These are phyloP conservation scores for Drosophila eohydei DNA, from an alignment of 2,888 invertebrate species.

Conservation along the genomic window DNA sequence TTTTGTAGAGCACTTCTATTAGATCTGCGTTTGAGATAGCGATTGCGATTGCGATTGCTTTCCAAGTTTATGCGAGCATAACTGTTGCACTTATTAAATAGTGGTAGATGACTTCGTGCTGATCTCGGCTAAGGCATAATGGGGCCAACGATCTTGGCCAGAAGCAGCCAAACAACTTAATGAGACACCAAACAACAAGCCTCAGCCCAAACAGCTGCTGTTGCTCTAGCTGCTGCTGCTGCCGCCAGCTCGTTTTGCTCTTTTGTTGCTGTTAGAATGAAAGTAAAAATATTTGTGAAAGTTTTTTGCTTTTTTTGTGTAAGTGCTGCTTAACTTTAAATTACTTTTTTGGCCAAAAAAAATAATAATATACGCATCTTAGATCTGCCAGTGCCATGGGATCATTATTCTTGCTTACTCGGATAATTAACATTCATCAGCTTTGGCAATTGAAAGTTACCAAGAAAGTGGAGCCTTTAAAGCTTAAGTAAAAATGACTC, in stretches of 20 bases:
- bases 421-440: conserved; percentile 54
- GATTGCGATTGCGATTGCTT: conserved; percentile 39
- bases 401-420: conserved; percentile 46
- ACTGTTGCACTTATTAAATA: conserved; percentile 66
- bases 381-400: conserved; percentile 29
- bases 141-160: conserved; percentile 75
- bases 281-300: conserved; percentile 76
- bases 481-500: not conserved
- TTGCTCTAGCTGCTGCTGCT: conserved; percentile 15
- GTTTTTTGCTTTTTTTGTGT: conserved; percentile 46
- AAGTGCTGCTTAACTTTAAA: conserved; percentile 41
- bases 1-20: conserved; percentile 40
- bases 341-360: conserved; percentile 60
- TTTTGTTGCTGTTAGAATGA: conserved; percentile 69
- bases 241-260: not conserved
- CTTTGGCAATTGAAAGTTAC: conserved; percentile 38
- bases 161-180: conserved; percentile 71
- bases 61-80: conserved; percentile 70
- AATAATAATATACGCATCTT: conserved; percentile 41
- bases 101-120: conserved; percentile 40
- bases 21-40: conserved; percentile 16
- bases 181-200: conserved; percentile 50
- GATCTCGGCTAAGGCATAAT: conserved; percentile 48
- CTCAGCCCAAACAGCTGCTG: conserved; percentile 23
- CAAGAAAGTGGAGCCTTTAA: conserved; percentile 9